These are phyloP conservation scores for Loxodonta africana DNA, from an alignment of 2,113 vertebrate species.

Conservation along the genomic window DNA sequence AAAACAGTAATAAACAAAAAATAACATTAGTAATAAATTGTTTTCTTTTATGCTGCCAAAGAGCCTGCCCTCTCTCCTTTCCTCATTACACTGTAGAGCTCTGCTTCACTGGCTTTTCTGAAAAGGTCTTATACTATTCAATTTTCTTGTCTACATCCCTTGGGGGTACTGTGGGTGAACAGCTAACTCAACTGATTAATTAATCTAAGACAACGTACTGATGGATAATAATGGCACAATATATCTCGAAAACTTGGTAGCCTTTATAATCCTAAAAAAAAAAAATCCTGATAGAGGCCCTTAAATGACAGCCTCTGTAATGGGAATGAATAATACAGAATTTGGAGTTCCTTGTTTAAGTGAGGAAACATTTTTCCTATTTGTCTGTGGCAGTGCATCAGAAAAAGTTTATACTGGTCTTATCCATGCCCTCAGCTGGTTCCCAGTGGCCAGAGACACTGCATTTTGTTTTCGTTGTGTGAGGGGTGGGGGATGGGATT, in stretches of 20 bases:
- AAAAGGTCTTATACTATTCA: rapidly evolving
- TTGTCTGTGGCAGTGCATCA: no score
- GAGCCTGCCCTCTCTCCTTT: neutral
- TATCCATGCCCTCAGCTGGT: rapidly evolving
- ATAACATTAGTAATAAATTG: rapidly evolving
- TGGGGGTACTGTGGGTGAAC: rapidly evolving
- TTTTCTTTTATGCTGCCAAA: no score
- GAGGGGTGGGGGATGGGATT: neutral
- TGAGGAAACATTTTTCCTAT: neutral
- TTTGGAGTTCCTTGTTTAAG: rapidly evolving
- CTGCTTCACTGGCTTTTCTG: neutral
- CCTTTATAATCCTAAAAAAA: no score
- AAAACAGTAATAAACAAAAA: neutral
- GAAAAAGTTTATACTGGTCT: rapidly evolving
- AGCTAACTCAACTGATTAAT: rapidly evolving
- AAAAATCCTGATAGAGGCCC: no score
- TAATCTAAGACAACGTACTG: neutral
- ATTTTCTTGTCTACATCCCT: rapidly evolving
- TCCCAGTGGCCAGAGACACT: neutral
- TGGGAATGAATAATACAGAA: neutral
- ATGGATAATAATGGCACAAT: rapidly evolving
- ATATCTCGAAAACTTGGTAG: neutral
- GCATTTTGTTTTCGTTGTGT: neutral
- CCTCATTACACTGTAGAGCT: rapidly evolving
- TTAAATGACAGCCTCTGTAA: no score